Evolutionary conservation across 2,113 vertebrate species (phyloP).

Genomic region (Callaeas wilsoni): DNA sequence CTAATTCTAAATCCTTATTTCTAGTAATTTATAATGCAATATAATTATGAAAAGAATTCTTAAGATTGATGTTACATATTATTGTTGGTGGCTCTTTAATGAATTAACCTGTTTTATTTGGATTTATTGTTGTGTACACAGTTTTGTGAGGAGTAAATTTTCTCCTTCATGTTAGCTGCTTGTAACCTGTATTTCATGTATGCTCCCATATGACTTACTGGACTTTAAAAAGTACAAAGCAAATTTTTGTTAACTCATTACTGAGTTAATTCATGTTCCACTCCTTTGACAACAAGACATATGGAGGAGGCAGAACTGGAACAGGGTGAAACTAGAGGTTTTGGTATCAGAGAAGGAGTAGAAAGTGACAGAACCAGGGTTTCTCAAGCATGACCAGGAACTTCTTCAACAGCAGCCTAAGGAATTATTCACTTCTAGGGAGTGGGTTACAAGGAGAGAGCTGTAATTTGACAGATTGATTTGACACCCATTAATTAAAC

Average conservation of each 20-base stretch:
- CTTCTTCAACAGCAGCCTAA: background rate
- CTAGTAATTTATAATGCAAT: background rate
- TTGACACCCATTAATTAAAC: background rate
- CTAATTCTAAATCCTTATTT: slow-evolving; percentile 5
- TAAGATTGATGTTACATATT: background rate
- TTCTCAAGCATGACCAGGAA: background rate
- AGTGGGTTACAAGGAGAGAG: background rate
- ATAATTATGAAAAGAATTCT: background rate
- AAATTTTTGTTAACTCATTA: background rate
- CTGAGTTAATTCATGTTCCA: background rate
- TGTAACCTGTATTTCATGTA: background rate
- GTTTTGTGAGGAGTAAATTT: background rate
- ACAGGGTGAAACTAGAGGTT: background rate
- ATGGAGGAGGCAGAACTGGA: background rate
- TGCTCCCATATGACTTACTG: background rate
- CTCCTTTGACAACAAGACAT: background rate
- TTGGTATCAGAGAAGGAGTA: background rate
- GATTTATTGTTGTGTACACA: background rate
- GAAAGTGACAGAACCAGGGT: background rate
- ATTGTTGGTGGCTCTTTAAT: background rate
- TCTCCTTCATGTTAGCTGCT: background rate
- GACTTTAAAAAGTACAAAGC: background rate
- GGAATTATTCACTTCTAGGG: background rate
- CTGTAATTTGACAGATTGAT: background rate
- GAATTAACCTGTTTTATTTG: background rate